Evolutionary conservation across 2,797 vertebrate species (phyloP).

Genomic region (Cyprinella venusta): DNA sequence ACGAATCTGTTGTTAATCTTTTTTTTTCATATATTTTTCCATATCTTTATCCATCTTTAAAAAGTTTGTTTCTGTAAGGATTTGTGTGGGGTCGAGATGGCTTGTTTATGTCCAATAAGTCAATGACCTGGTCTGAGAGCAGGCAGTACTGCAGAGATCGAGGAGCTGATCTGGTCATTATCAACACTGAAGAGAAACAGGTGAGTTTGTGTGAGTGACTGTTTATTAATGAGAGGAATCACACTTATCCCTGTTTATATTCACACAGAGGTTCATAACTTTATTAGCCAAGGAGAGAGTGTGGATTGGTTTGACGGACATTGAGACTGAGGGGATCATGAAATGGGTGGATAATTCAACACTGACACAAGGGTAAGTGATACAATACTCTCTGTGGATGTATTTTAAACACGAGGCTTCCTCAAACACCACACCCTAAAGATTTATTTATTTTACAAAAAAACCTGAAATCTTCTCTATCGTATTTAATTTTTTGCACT

Average conservation of each 20-base stretch:
- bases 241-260: not conserved
- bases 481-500: not conserved
- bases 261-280: not conserved
- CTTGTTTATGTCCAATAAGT: not conserved
- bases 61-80: not conserved
- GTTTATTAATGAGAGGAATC: not conserved
- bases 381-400: not conserved
- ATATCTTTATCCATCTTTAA: too few relatives aligned
- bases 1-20: too few relatives aligned
- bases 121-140: not conserved
- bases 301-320: slow-evolving; percentile 22
- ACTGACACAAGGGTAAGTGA: not conserved
- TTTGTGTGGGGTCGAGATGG: not conserved
- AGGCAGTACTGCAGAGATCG: too few relatives aligned
- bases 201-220: not conserved
- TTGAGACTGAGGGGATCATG: not conserved
- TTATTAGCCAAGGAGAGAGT: not conserved
- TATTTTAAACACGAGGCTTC: too few relatives aligned
- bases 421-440: too few relatives aligned
- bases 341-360: not conserved
- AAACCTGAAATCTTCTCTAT: too few relatives aligned
- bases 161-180: too few relatives aligned
- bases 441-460: too few relatives aligned
- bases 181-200: not conserved
- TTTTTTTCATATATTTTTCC: too few relatives aligned